A percentile compares a stretch with the other conserved stretches of the same genome.
Conservation (phyloP, 2,113 vertebrate genomes). For the Phasianus colchicus region DNA sequence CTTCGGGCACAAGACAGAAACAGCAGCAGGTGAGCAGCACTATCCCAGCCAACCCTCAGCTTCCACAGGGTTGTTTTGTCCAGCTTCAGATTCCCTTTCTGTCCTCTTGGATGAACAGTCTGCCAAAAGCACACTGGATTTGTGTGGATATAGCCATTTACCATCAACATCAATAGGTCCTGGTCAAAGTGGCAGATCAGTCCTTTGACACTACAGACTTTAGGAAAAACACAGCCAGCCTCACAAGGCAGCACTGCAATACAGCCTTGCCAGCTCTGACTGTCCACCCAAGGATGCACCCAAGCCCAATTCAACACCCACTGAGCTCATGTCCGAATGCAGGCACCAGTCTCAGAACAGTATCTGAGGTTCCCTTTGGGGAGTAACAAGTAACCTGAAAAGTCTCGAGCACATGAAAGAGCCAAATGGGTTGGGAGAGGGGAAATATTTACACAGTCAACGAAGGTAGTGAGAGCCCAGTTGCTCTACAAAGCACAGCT, state of each 20-base stretch:
- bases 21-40: not conserved
- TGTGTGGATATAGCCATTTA: not conserved
- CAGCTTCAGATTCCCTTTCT: not conserved
- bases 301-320: not conserved
- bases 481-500: not conserved
- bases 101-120: not conserved
- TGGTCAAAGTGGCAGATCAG: not conserved
- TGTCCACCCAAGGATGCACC: not conserved
- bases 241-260: not conserved
- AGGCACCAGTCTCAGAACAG: not conserved
- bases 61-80: not conserved
- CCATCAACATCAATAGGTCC: not conserved
- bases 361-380: not conserved
- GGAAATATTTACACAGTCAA: slow-evolving; percentile 48
- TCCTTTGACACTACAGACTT: not conserved
- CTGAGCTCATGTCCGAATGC: not conserved
- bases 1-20: not conserved
- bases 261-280: not conserved
- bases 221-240: not conserved
- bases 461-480: not conserved
- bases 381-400: not conserved
- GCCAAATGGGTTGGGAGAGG: not conserved
- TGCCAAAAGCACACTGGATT: not conserved
- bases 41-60: not conserved
- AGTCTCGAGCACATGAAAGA: not conserved